These are phyloP conservation scores for Tinamus guttatus DNA, from an alignment of 2,113 vertebrate species.

Conservation along the genomic window DNA sequence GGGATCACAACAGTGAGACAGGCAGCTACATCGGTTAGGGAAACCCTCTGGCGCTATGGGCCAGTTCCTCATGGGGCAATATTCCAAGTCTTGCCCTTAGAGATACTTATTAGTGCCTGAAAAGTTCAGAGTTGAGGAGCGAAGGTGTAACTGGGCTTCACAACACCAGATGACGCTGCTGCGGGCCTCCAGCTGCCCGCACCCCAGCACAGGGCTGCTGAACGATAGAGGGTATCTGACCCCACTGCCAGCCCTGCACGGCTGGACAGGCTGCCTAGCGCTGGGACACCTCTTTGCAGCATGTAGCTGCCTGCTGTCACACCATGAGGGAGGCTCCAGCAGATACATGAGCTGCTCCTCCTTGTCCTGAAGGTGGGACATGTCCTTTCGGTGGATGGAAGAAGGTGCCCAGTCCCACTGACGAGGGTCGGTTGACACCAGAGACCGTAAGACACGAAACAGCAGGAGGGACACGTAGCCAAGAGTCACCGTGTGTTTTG, in stretches of 20 bases:
- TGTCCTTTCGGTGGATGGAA: neutral
- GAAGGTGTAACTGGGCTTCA: neutral
- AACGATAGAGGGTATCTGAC: neutral
- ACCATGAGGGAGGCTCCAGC: neutral
- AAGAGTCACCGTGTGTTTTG: neutral
- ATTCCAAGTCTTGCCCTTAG: neutral
- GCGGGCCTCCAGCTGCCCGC: neutral
- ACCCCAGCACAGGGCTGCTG: neutral
- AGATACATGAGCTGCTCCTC: neutral
- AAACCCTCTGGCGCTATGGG: neutral
- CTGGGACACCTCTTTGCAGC: neutral
- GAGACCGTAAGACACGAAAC: neutral
- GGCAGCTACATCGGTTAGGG: neutral
- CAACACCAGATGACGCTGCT: neutral
- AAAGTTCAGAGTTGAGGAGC: neutral
- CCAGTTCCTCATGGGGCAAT: neutral
- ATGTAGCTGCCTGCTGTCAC: neutral
- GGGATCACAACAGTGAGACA: neutral
- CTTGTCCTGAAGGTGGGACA: neutral
- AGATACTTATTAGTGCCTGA: neutral
- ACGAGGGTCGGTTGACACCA: neutral
- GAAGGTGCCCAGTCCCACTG: rapidly evolving
- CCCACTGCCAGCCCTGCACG: neutral
- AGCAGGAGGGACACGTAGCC: neutral
- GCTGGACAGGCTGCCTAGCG: neutral